Evolutionary conservation across 2,797 vertebrate genomes (phyloP).

Genomic region (Enteromius fasciolatus): DNA sequence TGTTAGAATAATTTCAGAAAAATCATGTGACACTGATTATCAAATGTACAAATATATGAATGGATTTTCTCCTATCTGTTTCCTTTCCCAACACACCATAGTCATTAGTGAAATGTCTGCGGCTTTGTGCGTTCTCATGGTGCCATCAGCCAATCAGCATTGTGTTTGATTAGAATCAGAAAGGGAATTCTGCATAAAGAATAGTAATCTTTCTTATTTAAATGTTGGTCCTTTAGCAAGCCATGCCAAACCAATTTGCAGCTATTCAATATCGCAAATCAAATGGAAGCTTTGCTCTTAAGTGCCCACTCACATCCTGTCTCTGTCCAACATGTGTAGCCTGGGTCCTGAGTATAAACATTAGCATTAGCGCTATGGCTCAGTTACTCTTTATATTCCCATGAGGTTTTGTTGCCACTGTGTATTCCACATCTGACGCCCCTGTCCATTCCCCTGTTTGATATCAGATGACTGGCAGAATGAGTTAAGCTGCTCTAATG

Average conservation of each 20-base stretch:
- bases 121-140: background rate
- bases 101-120: background rate
- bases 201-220: background rate
- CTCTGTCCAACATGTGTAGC: background rate
- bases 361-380: constrained; percentile 17
- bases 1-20: too few species aligned
- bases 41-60: background rate
- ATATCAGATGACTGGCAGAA: constrained; percentile 38
- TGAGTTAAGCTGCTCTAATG: constrained; percentile 37
- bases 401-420: constrained; percentile 8
- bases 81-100: background rate
- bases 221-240: background rate
- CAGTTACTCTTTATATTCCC: constrained; percentile 32
- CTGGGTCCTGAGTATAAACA: constrained; percentile 4
- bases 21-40: background rate
- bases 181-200: background rate
- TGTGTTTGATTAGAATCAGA: constrained; percentile 15
- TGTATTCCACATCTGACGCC: constrained; percentile 9
- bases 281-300: background rate
- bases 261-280: background rate
- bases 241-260: constrained; percentile 10
- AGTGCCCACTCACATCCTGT: constrained; percentile 16
- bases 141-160: background rate
- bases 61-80: background rate
- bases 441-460: constrained; percentile 20